phyloP scores from a whole-genome alignment of 1,140 invertebrate genomes.

The Carcinoscorpius rotundicauda region DNA sequence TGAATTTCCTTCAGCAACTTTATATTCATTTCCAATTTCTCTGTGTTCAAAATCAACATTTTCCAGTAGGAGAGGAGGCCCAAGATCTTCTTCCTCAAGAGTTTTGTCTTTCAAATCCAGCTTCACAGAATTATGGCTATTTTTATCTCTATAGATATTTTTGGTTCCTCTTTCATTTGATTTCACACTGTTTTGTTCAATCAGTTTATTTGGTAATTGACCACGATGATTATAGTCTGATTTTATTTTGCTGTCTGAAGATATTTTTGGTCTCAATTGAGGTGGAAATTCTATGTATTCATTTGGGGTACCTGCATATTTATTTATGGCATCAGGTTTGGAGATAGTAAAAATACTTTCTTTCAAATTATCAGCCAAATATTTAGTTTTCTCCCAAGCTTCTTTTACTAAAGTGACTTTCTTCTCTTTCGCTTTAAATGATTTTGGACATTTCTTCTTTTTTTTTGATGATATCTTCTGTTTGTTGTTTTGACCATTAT shows the following conservation, averaged over 20 bases:
- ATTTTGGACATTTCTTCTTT: constrained; percentile 18
- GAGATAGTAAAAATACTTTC: neutral
- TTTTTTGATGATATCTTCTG: constrained; percentile 13
- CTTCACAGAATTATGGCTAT: too few relatives aligned
- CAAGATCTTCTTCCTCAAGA: constrained; percentile 8
- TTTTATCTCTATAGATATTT: constrained; percentile 2
- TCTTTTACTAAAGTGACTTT: constrained; percentile 9
- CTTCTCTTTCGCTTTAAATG: constrained; percentile 18
- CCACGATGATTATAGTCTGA: constrained; percentile 19
- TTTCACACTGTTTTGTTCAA: constrained; percentile 5
- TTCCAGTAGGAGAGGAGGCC: neutral
- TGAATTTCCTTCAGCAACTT: too few relatives aligned
- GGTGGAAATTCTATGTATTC: constrained; percentile 1
- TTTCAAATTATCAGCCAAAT: constrained; percentile 1
- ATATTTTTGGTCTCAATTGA: constrained; percentile 10
- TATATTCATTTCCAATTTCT: too few relatives aligned
- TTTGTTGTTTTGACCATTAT: constrained; percentile 16
- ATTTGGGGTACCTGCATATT: too few relatives aligned
- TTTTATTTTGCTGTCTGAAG: constrained; percentile 18
- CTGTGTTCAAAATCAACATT: too few relatives aligned
- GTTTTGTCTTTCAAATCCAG: constrained; percentile 1
- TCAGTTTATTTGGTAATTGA: neutral
- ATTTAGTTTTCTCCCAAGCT: constrained; percentile 3
- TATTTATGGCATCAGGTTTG: neutral
- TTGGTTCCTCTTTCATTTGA: constrained; percentile 8